A percentile compares a stretch with the other conserved stretches of the same genome.
Conservation (phyloP, 2,113 vertebrate genomes). For the Tonatia bakeri region DNA sequence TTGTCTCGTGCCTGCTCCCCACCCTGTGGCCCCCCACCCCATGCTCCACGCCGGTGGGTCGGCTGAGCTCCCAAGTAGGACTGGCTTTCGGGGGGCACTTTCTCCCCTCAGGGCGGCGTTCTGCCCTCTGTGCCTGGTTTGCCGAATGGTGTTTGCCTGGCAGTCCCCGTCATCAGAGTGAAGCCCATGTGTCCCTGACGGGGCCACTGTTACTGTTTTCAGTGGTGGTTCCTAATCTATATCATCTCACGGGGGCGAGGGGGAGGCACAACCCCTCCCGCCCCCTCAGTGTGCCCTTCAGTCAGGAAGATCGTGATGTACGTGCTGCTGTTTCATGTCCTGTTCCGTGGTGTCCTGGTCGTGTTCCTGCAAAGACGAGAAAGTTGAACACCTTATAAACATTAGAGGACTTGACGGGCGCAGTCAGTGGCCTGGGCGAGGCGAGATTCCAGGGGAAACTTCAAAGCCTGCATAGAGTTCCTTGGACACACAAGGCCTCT, state of each 20-base stretch:
- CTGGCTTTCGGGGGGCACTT: background rate
- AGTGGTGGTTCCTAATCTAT: background rate
- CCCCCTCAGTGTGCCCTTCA: background rate
- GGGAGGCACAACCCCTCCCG: no score
- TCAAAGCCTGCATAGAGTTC: background rate
- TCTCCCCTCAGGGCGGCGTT: background rate
- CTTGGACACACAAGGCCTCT: background rate
- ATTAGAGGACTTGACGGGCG: background rate
- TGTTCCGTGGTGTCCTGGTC: background rate
- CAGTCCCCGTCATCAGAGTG: background rate
- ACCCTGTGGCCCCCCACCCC: background rate
- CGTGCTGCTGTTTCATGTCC: background rate
- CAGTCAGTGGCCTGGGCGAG: background rate
- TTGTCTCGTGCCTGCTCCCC: rapidly evolving
- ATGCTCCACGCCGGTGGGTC: background rate
- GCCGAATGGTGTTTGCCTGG: background rate
- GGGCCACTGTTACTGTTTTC: background rate
- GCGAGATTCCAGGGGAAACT: background rate
- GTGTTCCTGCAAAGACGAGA: background rate
- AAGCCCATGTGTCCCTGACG: background rate
- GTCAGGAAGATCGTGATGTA: background rate
- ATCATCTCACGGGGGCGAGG: background rate
- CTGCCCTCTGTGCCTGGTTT: background rate
- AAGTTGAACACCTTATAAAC: background rate
- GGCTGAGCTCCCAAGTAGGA: background rate